These are phyloP conservation scores for Nothura maculosa DNA, from an alignment of 2,797 vertebrate genomes.

Conservation along the genomic window DNA sequence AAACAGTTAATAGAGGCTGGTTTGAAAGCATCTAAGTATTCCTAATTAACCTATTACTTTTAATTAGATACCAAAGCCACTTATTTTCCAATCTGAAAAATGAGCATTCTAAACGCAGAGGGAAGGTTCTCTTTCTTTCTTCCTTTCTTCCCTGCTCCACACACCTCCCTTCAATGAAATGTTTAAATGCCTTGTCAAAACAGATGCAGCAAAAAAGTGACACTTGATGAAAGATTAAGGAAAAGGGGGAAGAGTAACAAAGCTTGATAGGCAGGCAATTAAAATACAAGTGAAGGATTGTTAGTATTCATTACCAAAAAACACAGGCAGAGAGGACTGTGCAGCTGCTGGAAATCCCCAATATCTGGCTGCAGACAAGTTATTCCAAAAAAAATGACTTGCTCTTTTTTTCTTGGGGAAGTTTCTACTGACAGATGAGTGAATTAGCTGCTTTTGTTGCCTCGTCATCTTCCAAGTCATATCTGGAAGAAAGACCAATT, in stretches of 20 bases:
- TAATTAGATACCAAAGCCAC: slow-evolving; percentile 62
- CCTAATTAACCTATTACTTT: slow-evolving; percentile 76
- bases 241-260: slow-evolving; percentile 71
- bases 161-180: slow-evolving; percentile 7
- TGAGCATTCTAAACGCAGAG: slow-evolving; percentile 31
- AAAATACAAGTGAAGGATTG: slow-evolving; percentile 65
- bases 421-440: slow-evolving; percentile 9
- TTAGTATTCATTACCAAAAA: slow-evolving; percentile 76
- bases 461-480: slow-evolving; percentile 25
- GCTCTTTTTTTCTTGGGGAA: slow-evolving; percentile 1
- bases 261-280: slow-evolving; percentile 69
- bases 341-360: slow-evolving; percentile 43
- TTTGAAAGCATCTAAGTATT: slow-evolving; percentile 59
- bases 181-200: slow-evolving; percentile 79
- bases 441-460: slow-evolving; percentile 52
- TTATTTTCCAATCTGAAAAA: slow-evolving; percentile 73
- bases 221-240: slow-evolving; percentile 65
- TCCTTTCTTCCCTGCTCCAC: background rate
- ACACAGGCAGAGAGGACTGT: slow-evolving; percentile 4
- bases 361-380: background rate
- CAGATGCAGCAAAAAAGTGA: slow-evolving; percentile 59
- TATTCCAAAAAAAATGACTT: background rate
- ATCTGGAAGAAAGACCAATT: background rate
- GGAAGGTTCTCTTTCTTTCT: background rate
- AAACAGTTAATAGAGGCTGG: background rate